phyloP scores from a whole-genome alignment of 2,113 vertebrate species.

The Datnioides undecimradiatus region DNA sequence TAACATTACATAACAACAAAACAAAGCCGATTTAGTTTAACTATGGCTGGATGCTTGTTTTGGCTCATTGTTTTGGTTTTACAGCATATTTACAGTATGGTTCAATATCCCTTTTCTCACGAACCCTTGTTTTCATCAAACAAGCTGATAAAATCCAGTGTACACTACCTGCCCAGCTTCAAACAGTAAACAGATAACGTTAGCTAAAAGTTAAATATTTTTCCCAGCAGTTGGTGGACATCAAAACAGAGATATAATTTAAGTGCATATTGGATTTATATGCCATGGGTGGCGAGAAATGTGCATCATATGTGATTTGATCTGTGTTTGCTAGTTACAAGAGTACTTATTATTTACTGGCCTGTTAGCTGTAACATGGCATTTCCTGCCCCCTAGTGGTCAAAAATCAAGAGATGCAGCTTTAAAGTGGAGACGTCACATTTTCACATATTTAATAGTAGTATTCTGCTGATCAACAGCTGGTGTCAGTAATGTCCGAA shows the following conservation, averaged over 20 bases:
- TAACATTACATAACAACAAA: no score
- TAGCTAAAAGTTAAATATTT: neutral
- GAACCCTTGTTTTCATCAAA: conserved; percentile 34
- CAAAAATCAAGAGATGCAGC: neutral
- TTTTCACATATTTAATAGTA: neutral
- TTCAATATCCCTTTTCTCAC: conserved; percentile 11
- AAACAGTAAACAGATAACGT: conserved; percentile 22
- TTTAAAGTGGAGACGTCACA: neutral
- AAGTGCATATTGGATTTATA: conserved; percentile 13
- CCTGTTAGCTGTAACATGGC: neutral
- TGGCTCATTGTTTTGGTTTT: conserved; percentile 19
- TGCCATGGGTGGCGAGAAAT: neutral
- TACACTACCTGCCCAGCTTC: neutral
- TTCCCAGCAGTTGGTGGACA: conserved; percentile 4
- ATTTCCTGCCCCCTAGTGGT: neutral
- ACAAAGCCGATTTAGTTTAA: no score
- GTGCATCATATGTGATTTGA: neutral
- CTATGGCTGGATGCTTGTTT: conserved; percentile 31
- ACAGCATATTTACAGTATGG: neutral
- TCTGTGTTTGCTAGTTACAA: neutral
- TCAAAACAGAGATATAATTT: neutral
- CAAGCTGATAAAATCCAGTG: conserved; percentile 21
- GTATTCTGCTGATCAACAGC: no score
- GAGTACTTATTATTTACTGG: neutral
- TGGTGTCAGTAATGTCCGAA: no score